These are phyloP conservation scores for Campoplex capitator DNA, from an alignment of 2,888 invertebrate genomes.

Conservation along the genomic window DNA sequence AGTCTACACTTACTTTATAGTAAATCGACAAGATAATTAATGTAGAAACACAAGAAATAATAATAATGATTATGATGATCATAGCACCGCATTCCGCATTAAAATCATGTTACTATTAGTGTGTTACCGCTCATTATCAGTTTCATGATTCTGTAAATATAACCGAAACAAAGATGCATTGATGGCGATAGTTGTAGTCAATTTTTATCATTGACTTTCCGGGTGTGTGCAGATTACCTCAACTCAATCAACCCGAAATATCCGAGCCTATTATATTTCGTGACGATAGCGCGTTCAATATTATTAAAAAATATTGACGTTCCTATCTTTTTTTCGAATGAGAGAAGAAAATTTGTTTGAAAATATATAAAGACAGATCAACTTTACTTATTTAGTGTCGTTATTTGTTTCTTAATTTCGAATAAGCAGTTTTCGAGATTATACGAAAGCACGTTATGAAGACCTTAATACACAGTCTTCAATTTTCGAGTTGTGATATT, in stretches of 20 bases:
- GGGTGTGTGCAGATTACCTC: neutral
- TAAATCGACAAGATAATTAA: neutral
- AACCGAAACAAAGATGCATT: neutral
- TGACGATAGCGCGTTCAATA: neutral
- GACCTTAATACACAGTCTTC: neutral
- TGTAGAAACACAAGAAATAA: neutral
- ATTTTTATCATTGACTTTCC: slow-evolving; percentile 24
- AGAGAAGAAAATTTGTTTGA: neutral
- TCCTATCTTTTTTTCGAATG: neutral
- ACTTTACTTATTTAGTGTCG: neutral
- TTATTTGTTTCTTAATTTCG: neutral
- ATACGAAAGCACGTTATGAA: neutral
- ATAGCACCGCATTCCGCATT: neutral
- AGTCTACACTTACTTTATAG: neutral
- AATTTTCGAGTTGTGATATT: neutral
- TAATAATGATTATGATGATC: neutral
- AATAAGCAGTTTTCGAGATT: neutral
- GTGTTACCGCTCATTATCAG: neutral
- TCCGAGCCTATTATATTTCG: neutral
- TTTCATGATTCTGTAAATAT: neutral
- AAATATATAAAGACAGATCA: neutral
- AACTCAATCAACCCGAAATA: neutral
- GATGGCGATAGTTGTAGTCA: neutral
- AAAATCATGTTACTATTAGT: neutral
- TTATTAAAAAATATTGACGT: neutral